Base-by-base conservation (phyloP, 2,888 invertebrate genomes). In the Amiota minor region DNA sequence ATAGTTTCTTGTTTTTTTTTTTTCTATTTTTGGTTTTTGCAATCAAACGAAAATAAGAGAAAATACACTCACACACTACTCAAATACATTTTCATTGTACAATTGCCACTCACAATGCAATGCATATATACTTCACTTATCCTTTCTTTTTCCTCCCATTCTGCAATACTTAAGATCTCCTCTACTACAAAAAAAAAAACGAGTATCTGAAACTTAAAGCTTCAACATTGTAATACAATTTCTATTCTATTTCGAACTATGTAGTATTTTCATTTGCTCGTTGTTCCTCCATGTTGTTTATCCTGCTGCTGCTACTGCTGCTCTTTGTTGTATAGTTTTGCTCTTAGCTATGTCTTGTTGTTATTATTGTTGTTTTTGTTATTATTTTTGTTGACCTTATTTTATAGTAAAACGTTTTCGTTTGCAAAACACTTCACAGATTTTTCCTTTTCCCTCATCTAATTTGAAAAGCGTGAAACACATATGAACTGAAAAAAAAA, bases 41-140 rank as follows among this genome's bases (percentile, higher is more conserved):
- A 65, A 65, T 65, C 65, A 64, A 64, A 64, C 35, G 46, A 35
- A 64, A 35, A 45, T 12, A 64, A 16, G 55, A 47, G 46, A n/a
- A 64, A 45, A 23, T 65, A 65, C 14, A 35, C 11, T 47, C 47
- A 65, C 46, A 16, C n/a, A 64, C 64, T 18, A 59, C 18, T 20
- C 12, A 16, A 59, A n/a, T 23, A 11, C 10, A 8, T n/a, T 20
- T 16, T 59, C 23, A 23, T 59, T n/a, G 14, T 59, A n/a, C 59
- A 18, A 59, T 23, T 59, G 18, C 59, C 59, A 20, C 20, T 59
- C 18, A n/a, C 59, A 59, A 14, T n/a, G 47, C 65, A n/a, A 46
- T 47, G 47, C 47, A 46, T 45, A 45, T 35, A n/a, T 59, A 18
- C 53, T 59, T 9, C 18, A 18, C 11, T 59, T n/a, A 12, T 10